Base-by-base conservation (phyloP, 2,888 invertebrate genomes). In the Brenthis ino region DNA sequence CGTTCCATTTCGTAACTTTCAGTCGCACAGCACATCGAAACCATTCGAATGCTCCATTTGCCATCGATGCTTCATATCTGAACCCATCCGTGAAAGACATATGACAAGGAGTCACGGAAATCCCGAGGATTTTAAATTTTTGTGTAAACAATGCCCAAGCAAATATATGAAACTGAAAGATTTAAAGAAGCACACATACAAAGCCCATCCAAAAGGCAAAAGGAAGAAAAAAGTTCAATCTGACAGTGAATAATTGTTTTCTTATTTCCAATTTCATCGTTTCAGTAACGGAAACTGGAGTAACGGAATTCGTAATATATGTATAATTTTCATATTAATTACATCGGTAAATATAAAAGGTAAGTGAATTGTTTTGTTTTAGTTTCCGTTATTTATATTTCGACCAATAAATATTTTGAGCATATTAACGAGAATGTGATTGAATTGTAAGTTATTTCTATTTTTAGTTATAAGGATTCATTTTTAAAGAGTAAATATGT, bases 1-100 rank as follows among this genome's bases (percentile, higher is more conserved):
- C 37, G 6, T 8, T 37, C 37, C 37, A 8, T 37, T 37, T 11
- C 24, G 12, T 20, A 6, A 24, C 64, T 73, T 61, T 6, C 83
- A 91, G 91, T 91, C 91, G 0, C 91, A 92, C 83, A 89, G 80
- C 74, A 79, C 82, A 0, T 74, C 81, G 0, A 92, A 91, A 67
- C 91, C 89, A 0, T 82, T 79, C 78, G 82, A 84, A 53, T 92
- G 92, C 57, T 61, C 75, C 0, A 77, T 80, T 0, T 93, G 92
- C 74, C 85, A 82, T 37, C 85, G 90, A 1, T 84, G 83, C n/a
- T 93, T 93, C 82, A 78, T 82, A 1, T 83, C 87, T 0, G 86
- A 79, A 37, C 74, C 79, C 0, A 89, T 89, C 50, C 75, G 87
- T 0, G 85, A 88, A 58, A 70, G 88, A 0, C 92, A 93, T 76